These are phyloP conservation scores for Schizopygopsis malacanthus DNA, from an alignment of 2,797 vertebrate genomes.

Conservation along the genomic window DNA sequence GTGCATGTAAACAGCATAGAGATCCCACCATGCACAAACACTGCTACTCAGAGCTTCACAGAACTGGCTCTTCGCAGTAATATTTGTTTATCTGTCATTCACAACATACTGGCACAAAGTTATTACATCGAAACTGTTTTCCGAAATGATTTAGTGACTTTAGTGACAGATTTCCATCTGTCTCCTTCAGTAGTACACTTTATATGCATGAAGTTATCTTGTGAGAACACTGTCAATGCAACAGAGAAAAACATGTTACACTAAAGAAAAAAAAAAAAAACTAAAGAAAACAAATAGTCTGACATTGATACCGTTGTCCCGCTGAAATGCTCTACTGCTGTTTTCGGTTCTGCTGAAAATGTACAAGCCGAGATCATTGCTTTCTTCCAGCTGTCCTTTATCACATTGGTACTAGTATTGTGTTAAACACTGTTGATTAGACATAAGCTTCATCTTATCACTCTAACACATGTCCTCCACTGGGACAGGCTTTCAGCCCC, in stretches of 20 bases:
- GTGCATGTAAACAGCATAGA: slow-evolving; percentile 6
- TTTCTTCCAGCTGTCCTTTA: slow-evolving; percentile 33
- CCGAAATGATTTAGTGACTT: slow-evolving; percentile 30
- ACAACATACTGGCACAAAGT: slow-evolving; percentile 16
- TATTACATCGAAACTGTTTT: slow-evolving; percentile 5
- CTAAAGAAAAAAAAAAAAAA: background rate
- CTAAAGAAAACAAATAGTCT: background rate
- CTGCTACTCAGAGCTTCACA: background rate
- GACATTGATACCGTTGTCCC: background rate
- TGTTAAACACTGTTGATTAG: slow-evolving; percentile 37
- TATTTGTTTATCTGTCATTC: slow-evolving; percentile 39
- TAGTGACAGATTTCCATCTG: slow-evolving; percentile 2
- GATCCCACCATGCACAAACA: slow-evolving; percentile 16
- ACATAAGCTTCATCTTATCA: slow-evolving; percentile 60
- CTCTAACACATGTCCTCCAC: slow-evolving; percentile 49
- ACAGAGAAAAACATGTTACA: background rate
- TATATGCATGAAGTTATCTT: background rate
- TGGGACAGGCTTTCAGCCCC: slow-evolving; percentile 55
- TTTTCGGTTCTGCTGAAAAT: background rate
- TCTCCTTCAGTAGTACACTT: background rate
- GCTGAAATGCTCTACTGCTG: background rate
- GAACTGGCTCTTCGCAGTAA: slow-evolving; percentile 27
- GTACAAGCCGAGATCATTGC: background rate
- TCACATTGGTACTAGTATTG: slow-evolving; percentile 43
- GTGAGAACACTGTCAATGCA: background rate